Base-by-base conservation (phyloP, 2,113 vertebrate genomes). In the Motacilla alba region DNA sequence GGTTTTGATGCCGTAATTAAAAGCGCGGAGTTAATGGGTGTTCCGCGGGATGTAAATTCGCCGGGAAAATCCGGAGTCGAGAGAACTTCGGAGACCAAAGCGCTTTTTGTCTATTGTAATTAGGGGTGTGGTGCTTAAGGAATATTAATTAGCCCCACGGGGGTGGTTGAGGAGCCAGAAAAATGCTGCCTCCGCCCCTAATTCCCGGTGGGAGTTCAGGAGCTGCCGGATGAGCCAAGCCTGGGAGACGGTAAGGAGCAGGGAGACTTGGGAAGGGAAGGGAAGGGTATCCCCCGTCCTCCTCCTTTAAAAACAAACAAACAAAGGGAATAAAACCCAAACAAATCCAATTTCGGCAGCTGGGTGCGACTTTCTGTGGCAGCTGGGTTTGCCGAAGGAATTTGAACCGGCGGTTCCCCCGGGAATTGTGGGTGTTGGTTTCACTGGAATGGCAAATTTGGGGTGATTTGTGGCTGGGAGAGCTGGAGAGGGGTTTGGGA, bases 81-180 rank as follows among this genome's bases (percentile, higher is more conserved):
- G 59, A 47, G 64, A 58, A 80, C 73, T 73, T 74, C 0, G 4
- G 80, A 95, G 93, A 92, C 83, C 89, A 89, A 94, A 90, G 83
- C 8, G 2, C 68, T 83, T 58, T 89, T 46, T 52, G 26, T 73
- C 63, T 52, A 33, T 90, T 85, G 91, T 95, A 94, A 96, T 95
- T 76, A 91, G 63, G 93, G 94, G 86, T 88, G 91, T 92, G 94
- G 93, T 15, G 83, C 83, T 59, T 20, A 24, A 47, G 68, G 90
- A 93, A 91, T 93, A 93, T 93, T 93, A 94, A 96, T 95, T 90
- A 93, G 31, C 78, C 78, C 90, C 88, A 17, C 8, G 60, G 92
- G 84, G 56, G 74, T 81, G 78, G 85, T 28, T 87, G 81, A 33
- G 77, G 88, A 95, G 83, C 83, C 83, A 79, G 68, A 50, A 91